Percentiles rank a stretch among this genome's conserved stretches.
Evolutionary conservation across 1,140 invertebrate genomes (phyloP).

Genomic region (Euwallacea fornicatus): DNA sequence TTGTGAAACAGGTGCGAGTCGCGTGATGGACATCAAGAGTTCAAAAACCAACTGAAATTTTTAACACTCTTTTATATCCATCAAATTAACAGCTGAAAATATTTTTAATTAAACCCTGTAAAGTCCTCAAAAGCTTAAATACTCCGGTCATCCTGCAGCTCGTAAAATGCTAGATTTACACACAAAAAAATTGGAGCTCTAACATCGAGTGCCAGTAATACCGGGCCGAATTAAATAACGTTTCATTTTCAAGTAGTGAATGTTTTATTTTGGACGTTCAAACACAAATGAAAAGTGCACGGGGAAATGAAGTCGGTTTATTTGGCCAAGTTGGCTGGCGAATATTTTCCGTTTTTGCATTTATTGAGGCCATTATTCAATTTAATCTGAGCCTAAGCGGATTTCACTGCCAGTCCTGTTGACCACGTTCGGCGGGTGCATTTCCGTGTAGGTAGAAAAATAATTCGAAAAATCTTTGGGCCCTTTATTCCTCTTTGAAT

Average conservation of each 20-base stretch:
- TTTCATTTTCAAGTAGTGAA: slow-evolving; percentile 30
- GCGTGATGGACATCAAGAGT: background rate
- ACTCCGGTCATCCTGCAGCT: slow-evolving; percentile 7
- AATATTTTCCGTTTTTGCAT: slow-evolving; percentile 43
- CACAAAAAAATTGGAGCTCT: slow-evolving; percentile 27
- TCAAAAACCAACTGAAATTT: background rate
- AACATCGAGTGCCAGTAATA: slow-evolving; percentile 30
- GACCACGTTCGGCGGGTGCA: slow-evolving; percentile 17
- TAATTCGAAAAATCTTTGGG: background rate
- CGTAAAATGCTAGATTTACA: slow-evolving; percentile 16
- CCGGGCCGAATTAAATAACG: slow-evolving; percentile 31
- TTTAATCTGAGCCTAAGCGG: slow-evolving; percentile 46
- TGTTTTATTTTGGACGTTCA: slow-evolving; percentile 32
- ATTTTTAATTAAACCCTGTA: slow-evolving; percentile 18
- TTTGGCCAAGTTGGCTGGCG: slow-evolving; percentile 37
- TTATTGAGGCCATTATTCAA: slow-evolving; percentile 45
- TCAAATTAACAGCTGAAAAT: slow-evolving; percentile 22
- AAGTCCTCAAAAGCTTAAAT: slow-evolving; percentile 16
- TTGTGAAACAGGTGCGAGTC: too few relatives aligned
- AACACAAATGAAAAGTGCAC: slow-evolving; percentile 35
- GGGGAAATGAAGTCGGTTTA: slow-evolving; percentile 37
- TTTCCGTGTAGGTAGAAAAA: slow-evolving; percentile 3
- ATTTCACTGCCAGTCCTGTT: slow-evolving; percentile 36
- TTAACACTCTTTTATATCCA: background rate
- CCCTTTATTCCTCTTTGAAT: too few relatives aligned